These are phyloP conservation scores for Nestor notabilis DNA, from an alignment of 2,113 vertebrate species.

Conservation along the genomic window DNA sequence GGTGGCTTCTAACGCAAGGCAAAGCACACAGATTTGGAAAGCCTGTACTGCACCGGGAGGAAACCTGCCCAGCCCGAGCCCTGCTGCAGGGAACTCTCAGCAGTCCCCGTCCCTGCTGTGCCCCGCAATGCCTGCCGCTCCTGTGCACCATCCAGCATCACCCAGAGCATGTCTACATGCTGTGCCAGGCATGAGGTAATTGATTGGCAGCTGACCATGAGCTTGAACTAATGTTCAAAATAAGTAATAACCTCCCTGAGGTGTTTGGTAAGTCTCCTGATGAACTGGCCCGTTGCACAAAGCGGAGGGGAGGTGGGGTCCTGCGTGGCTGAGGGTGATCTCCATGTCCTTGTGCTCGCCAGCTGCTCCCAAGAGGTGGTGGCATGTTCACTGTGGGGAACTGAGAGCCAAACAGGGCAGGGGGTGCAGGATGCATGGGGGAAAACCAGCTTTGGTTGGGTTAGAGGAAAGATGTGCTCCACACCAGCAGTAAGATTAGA, in stretches of 20 bases:
- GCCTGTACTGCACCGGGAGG: neutral
- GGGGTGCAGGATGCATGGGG: neutral
- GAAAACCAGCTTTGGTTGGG: neutral
- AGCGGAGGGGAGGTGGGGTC: neutral
- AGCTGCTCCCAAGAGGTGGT: neutral
- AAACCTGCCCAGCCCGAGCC: neutral
- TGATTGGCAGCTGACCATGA: constrained; percentile 25
- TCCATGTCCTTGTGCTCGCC: neutral
- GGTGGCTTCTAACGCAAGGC: neutral
- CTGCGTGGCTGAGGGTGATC: neutral
- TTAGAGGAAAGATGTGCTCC: neutral
- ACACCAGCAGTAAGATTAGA: neutral
- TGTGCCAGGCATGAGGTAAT: constrained; percentile 52
- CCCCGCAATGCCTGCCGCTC: neutral
- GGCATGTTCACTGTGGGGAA: neutral
- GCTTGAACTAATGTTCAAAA: constrained; percentile 7
- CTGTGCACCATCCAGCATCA: neutral
- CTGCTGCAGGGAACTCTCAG: neutral
- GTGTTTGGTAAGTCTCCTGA: constrained; percentile 21
- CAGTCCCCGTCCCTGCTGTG: neutral
- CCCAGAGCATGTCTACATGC: neutral
- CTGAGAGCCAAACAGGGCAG: neutral
- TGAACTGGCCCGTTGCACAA: neutral
- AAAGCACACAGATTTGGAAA: neutral
- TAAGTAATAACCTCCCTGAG: constrained; percentile 50